phyloP scores from a whole-genome alignment of 2,113 vertebrate species.

The Gobiocypris rarus region DNA sequence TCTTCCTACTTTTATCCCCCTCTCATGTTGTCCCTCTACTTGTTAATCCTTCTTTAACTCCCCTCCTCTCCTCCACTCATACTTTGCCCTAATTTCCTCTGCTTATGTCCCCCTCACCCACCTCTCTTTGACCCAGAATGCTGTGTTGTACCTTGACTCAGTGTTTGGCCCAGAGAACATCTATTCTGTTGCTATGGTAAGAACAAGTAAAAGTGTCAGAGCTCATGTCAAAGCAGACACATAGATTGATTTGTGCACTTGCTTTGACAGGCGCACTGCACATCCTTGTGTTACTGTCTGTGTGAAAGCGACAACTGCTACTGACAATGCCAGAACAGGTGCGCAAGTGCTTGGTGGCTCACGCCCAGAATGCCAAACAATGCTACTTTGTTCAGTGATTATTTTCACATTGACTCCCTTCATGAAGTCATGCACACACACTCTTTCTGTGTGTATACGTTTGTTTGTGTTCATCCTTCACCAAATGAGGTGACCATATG shows the following conservation, averaged over 20 bases:
- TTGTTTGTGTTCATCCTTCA: slow-evolving; percentile 17
- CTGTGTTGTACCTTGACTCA: slow-evolving; percentile 75
- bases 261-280: background rate
- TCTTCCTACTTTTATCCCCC: slow-evolving; percentile 45
- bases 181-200: slow-evolving; percentile 75
- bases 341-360: slow-evolving; percentile 1
- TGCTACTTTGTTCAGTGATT: slow-evolving; percentile 11
- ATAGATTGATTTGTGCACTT: background rate
- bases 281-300: background rate
- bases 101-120: slow-evolving; percentile 52
- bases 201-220: slow-evolving; percentile 51
- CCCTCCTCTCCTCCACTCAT: slow-evolving; percentile 57
- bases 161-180: slow-evolving; percentile 74
- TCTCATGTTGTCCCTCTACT: slow-evolving; percentile 49
- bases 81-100: slow-evolving; percentile 61
- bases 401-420: background rate
- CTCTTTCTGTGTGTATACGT: background rate
- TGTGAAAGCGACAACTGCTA: slow-evolving; percentile 14
- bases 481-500: slow-evolving; percentile 57
- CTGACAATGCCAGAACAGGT: slow-evolving; percentile 21
- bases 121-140: slow-evolving; percentile 68
- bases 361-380: background rate
- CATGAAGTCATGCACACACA: slow-evolving; percentile 25
- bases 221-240: background rate
- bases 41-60: slow-evolving; percentile 63